Evolutionary conservation across 2,888 invertebrate genomes (phyloP), one percentile per base, ranked within the genome.

Genomic region (Callosobruchus maculatus): DNA sequence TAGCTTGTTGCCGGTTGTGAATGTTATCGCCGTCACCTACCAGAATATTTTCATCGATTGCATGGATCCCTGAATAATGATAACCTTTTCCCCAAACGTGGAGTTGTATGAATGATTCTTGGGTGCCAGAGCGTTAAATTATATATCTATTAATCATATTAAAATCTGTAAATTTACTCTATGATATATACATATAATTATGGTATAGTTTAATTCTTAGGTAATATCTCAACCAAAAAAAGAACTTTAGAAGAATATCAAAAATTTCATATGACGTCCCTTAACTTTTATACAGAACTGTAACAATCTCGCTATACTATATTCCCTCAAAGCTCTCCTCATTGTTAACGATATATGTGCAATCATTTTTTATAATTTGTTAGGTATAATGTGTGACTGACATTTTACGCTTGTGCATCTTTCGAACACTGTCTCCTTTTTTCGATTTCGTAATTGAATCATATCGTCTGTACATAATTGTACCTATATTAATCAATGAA

Each of bases 91-190:
- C 81, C 80, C 81, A 79, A 81, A 82, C 83, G 81, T 80, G 80
- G 83, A 83, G 83, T 78, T 73, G 85, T 81, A 80, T 85, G 86
- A 84, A 85, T 86, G 86, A 81, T 81, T 85, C 81, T 84, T 84
- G 85, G 84, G 83, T 84, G 86, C 81, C 78, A 83, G 86, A 83
- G 85, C 84, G 84, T 85, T 86, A 83, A 85, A 85, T 84, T 86
- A 85, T 84, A 81, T 84, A 84, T 85, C 83, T 85, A 85, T 84
- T 84, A 86, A 86, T 85, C 85, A 85, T 85, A 86, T 85, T 85
- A 78, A n/a, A 86, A 86, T 86, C 86, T 87, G 87, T 87, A 87
- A 86, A 87, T 86, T 87, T 86, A 86, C 86, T 86, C 85, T 86
- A 86, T 85, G 84, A 84, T 82, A 85, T 85, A 86, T 85, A 86